These are phyloP conservation scores for Amphipyra berbera DNA, from an alignment of 2,888 invertebrate species.

Conservation along the genomic window DNA sequence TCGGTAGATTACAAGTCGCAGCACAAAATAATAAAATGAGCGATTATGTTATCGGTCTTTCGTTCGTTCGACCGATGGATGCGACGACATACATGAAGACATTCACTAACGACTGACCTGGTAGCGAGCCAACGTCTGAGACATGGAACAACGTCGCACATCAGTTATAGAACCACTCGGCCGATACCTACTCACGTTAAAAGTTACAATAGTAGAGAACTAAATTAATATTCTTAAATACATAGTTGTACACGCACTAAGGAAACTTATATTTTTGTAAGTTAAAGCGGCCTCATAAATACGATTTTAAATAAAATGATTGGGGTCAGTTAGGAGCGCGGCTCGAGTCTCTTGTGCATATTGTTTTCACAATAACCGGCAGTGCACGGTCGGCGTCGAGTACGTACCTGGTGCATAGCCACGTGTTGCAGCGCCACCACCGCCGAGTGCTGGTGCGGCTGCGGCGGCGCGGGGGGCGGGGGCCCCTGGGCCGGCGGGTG, in stretches of 20 bases:
- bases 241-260: too few relatives aligned
- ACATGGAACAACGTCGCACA: constrained; percentile 75
- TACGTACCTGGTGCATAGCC: constrained; percentile 82
- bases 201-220: too few relatives aligned
- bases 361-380: too few relatives aligned
- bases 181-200: too few relatives aligned
- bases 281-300: too few relatives aligned
- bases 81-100: constrained; percentile 4
- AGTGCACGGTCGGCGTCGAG: too few relatives aligned
- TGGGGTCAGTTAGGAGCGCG: too few relatives aligned
- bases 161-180: constrained; percentile 13
- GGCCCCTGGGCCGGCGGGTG: constrained; percentile 72
- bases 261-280: too few relatives aligned
- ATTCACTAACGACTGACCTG: constrained; percentile 75
- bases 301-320: too few relatives aligned
- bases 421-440: constrained; percentile 83
- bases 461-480: constrained; percentile 48
- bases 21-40: constrained; percentile 16
- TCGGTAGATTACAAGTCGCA: not conserved
- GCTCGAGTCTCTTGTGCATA: too few relatives aligned
- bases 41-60: not conserved
- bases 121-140: constrained; percentile 83
- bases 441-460: constrained; percentile 68
- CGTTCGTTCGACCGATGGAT: not conserved
- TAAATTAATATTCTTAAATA: too few relatives aligned